Base-by-base conservation (phyloP, 2,113 vertebrate species). In the Cryptomyrus ogoouensis region DNA sequence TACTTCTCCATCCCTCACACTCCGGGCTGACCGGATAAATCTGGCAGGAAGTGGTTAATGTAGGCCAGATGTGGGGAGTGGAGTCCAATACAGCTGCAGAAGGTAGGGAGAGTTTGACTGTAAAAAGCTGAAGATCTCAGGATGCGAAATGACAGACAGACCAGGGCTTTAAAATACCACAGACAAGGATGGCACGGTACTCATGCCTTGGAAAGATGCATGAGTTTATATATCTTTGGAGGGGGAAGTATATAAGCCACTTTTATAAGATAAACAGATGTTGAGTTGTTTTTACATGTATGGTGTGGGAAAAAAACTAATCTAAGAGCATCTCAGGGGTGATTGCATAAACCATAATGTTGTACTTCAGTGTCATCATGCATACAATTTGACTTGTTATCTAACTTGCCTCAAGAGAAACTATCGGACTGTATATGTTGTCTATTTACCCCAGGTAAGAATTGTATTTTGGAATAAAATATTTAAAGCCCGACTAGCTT, bases 11-110 rank as follows among this genome's bases (percentile, higher is more conserved):
- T 50, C 6, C 15, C 15, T 47, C 47, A 13, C 62, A 35, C 47
- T 89, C 66, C 8, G 17, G 91, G 91, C 91, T 93, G 93, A 94
- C 91, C 94, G 94, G 94, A 95, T 94, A 93, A 88, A 89, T 53
- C 91, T 89, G 92, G 94, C 95, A 95, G 95, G 95, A 96, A 95
- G 94, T 95, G 90, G 90, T 94, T 96, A 96, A 96, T 92, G 70
- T 89, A 91, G 90, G 94, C 95, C 96, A 96, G 95, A 96, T 96
- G 95, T 95, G 93, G 90, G 88, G 92, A 44, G 42, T n/a, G 15
- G 52, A 84, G 89, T n/a, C 93, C 90, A 39, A 91, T 87, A 91
- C 90, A 94, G 93, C 91, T 93, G 93, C 90, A 52, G 31, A 92
- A 74, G 91, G 58, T 88, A 89, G 92, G 83, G 91, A 4, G 27